These are phyloP conservation scores for Probosciger aterrimus DNA, from an alignment of 2,113 vertebrate genomes.

Conservation along the genomic window DNA sequence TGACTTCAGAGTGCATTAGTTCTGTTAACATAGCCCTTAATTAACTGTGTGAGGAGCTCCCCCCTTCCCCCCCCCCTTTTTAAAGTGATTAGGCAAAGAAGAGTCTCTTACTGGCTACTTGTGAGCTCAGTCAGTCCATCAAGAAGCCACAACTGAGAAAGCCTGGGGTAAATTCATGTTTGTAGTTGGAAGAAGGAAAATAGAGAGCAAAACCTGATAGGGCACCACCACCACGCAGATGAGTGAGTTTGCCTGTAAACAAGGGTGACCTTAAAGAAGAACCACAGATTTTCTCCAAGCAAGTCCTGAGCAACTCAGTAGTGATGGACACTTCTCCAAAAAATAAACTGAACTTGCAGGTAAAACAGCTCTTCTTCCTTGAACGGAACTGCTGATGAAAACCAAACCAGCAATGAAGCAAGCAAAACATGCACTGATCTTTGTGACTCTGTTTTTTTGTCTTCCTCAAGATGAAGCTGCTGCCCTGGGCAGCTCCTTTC, in stretches of 20 bases:
- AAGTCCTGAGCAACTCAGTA: background rate
- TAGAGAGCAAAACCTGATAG: background rate
- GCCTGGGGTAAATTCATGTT: background rate
- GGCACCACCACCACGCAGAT: background rate
- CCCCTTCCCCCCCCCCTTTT: background rate
- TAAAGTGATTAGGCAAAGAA: constrained; percentile 3
- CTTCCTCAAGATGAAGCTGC: background rate
- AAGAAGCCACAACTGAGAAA: background rate
- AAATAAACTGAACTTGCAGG: background rate
- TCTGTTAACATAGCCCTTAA: background rate
- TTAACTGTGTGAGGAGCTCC: background rate
- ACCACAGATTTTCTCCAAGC: background rate
- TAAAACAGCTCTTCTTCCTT: background rate
- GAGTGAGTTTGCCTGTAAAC: background rate
- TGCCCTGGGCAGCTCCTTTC: background rate
- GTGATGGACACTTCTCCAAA: background rate
- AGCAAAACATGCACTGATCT: background rate
- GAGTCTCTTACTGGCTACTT: background rate
- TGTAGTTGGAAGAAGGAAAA: background rate
- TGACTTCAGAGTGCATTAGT: background rate
- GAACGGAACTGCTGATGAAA: background rate
- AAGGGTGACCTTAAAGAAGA: background rate
- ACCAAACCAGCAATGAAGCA: background rate
- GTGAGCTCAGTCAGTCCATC: background rate
- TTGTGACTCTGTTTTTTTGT: background rate